phyloP scores from a whole-genome alignment of 2,888 invertebrate species.

The Ptychoptera albimana region DNA sequence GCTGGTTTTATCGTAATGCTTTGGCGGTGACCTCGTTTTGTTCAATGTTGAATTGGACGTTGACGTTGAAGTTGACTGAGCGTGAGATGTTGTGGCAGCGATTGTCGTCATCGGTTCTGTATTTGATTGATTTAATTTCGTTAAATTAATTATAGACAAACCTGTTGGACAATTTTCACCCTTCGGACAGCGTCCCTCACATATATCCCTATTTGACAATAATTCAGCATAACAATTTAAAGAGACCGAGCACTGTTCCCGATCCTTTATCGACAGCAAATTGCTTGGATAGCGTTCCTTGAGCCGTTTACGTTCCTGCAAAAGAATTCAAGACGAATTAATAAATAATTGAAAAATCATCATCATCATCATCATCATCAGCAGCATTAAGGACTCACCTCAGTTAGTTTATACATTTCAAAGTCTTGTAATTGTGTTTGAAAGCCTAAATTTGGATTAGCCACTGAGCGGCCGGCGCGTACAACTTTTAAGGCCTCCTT shows the following conservation, averaged over 20 bases:
- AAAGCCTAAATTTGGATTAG: slow-evolving; percentile 93
- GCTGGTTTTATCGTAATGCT: too few species aligned
- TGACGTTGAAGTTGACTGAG: too few species aligned
- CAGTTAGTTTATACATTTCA: slow-evolving; percentile 59
- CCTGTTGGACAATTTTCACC: slow-evolving; percentile 78
- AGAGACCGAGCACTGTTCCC: slow-evolving; percentile 58
- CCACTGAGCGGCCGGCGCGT: slow-evolving; percentile 76
- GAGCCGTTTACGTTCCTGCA: slow-evolving; percentile 64
- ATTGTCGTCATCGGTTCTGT: too few species aligned
- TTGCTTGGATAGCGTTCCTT: slow-evolving; percentile 72
- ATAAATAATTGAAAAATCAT: too few species aligned
- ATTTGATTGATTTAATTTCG: too few species aligned
- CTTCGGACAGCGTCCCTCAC: slow-evolving; percentile 73
- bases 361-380: too few species aligned
- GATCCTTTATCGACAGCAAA: slow-evolving; percentile 54
- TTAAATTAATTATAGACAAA: too few species aligned
- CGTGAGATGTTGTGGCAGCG: too few species aligned
- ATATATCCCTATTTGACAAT: slow-evolving; percentile 61
- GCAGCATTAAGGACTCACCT: slow-evolving; percentile 38
- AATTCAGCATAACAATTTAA: slow-evolving; percentile 72
- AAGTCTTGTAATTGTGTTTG: slow-evolving; percentile 88
- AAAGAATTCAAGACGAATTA: slow-evolving; percentile 9
- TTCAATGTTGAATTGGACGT: too few species aligned
- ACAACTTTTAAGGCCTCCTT: slow-evolving; percentile 88
- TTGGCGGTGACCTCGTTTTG: too few species aligned